Base-by-base conservation (phyloP, 2,113 vertebrate species). In the Anarhynchus alexandrinus region DNA sequence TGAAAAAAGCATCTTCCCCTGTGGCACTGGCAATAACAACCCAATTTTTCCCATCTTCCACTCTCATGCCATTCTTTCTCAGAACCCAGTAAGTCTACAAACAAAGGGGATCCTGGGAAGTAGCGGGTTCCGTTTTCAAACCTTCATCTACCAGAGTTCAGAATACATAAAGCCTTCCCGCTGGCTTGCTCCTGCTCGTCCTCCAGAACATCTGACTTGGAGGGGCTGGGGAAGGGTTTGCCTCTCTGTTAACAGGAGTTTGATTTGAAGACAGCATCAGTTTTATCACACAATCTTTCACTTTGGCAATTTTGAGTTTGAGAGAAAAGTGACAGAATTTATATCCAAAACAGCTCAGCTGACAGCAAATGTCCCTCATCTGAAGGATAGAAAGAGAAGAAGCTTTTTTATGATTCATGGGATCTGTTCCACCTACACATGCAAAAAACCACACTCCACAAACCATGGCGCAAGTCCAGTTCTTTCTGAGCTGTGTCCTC, bases 361-460 rank as follows among this genome's bases (percentile, higher is more conserved):
- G 90, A 89, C 96, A 95, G 92, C 72, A 78, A 94, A 52, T 0
- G 61, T 87, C 93, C 94, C 81, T 61, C 38, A 69, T 54, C 77
- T 52, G 83, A 91, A 78, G 67, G 74, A 88, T 0, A 17, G 64
- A 67, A 73, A 94, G 70, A 51, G n/a, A 91, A 80, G 67, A 45
- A 72, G 65, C 45, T 25, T 67, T 66, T 88, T 55, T 58, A 52
- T 95, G 93, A 92, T 93, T 95, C 96, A 96, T 61, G 94, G 73
- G 81, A 93, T 94, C 86, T 92, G 86, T 89, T 94, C 96, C 88
- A 95, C 91, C 95, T 76, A 91, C 94, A 84, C 69, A 76, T 3
- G n/a, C 38, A 76, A 58, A 87, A 69, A 38, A 30, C 1, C 38
- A 72, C 62, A 36, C 58, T 62, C 81, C 78, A 49, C 19, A 69